A percentile compares a stretch with the other conserved stretches of the same genome.
Conservation (phyloP, 2,797 vertebrate genomes). For the Gymnodraco acuticeps region DNA sequence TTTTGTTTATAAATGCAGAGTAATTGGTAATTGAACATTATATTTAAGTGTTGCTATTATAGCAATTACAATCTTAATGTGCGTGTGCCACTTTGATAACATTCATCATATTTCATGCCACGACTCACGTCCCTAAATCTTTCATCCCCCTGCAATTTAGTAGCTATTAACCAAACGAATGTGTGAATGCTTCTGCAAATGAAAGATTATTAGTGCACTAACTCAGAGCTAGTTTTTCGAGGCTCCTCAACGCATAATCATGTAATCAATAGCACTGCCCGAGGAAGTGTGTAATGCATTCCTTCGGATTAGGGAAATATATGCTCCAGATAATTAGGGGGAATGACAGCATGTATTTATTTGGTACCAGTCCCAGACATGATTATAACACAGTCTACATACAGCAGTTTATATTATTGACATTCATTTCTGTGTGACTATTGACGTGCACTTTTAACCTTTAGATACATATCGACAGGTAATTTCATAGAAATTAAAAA, state of each 20-base stretch:
- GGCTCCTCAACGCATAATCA: conserved; percentile 67
- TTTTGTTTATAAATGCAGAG: conserved; percentile 36
- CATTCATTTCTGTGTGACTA: conserved; percentile 66
- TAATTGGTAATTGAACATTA: conserved; percentile 37
- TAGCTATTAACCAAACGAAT: conserved; percentile 59
- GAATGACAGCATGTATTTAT: conserved; percentile 78
- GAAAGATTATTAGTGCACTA: conserved; percentile 71
- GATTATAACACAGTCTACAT: conserved; percentile 69
- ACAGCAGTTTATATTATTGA: conserved; percentile 72
- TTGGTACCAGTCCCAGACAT: conserved; percentile 52
- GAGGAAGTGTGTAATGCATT: conserved; percentile 74
- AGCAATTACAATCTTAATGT: conserved; percentile 43
- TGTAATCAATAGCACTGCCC: conserved; percentile 77
- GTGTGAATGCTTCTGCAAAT: conserved; percentile 62
- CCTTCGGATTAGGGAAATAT: conserved; percentile 78
- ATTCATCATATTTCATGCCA: conserved; percentile 39
- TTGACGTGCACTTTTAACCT: conserved; percentile 81
- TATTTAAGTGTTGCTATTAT: conserved; percentile 26
- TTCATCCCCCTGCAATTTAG: conserved; percentile 50
- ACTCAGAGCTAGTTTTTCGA: conserved; percentile 71
- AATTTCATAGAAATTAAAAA: conserved; percentile 64
- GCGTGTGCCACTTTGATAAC: conserved; percentile 41
- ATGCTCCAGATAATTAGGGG: conserved; percentile 77
- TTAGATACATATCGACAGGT: conserved; percentile 76
- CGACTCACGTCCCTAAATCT: conserved; percentile 28